Evolutionary conservation across 2,113 vertebrate genomes (phyloP).

Genomic region (Eptatretus burgeri): DNA sequence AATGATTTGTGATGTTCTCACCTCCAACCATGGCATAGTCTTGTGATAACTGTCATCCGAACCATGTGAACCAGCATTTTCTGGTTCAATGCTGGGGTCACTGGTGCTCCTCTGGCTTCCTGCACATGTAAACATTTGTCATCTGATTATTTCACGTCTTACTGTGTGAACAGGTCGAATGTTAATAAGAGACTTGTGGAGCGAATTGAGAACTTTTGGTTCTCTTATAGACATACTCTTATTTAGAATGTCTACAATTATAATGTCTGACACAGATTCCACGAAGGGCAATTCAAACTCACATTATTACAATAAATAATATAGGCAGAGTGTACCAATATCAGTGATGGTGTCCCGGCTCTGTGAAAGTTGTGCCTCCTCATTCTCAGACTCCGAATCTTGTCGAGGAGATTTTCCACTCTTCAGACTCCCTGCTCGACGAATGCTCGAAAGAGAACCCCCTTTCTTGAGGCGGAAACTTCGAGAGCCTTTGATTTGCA

Average conservation of each 20-base stretch:
- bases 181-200: no score
- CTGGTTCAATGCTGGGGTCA: constrained; percentile 87
- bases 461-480: constrained; percentile 97
- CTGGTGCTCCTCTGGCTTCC: constrained; percentile 86
- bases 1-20: constrained; percentile 19
- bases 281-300: no score
- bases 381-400: constrained; percentile 95
- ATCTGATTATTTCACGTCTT: no score
- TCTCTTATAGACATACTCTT: no score
- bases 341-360: constrained; percentile 96
- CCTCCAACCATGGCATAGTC: constrained; percentile 93
- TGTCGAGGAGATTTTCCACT: constrained; percentile 92
- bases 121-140: constrained; percentile 12
- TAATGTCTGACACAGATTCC: no score
- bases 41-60: constrained; percentile 71
- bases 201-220: no score
- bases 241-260: no score
- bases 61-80: constrained; percentile 42
- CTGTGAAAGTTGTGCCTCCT: constrained; percentile 71
- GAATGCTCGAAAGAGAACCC: constrained; percentile 81
- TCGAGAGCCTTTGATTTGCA: constrained; percentile 94
- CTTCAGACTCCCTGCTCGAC: constrained; percentile 83
- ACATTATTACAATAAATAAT: not conserved
- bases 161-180: no score
- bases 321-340: constrained; percentile 35